phyloP scores from a whole-genome alignment of 1,140 invertebrate genomes.

The Drosophila ficusphila region DNA sequence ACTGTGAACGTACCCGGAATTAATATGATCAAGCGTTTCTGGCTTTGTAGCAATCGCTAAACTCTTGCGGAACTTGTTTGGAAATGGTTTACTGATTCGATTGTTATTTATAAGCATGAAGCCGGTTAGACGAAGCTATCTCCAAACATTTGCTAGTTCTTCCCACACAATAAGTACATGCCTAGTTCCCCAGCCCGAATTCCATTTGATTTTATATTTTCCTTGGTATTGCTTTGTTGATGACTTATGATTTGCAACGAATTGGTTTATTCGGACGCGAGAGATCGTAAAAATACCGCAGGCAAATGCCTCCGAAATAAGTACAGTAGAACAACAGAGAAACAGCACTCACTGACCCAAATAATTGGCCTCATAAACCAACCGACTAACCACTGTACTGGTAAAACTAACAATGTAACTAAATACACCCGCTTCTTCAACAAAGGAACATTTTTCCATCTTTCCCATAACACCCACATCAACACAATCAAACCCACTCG shows the following conservation, averaged over 20 bases:
- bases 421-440: slow-evolving; percentile 19
- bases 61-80: slow-evolving; percentile 20
- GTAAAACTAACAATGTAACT: slow-evolving; percentile 21
- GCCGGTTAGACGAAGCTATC: slow-evolving; percentile 21
- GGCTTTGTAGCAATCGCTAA: neutral
- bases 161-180: slow-evolving; percentile 20
- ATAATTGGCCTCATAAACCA: slow-evolving; percentile 22
- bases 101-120: slow-evolving; percentile 34
- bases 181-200: slow-evolving; percentile 13
- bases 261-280: slow-evolving; percentile 54
- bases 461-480: slow-evolving; percentile 10
- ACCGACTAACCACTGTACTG: slow-evolving; percentile 27
- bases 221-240: slow-evolving; percentile 36
- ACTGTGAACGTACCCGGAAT: neutral
- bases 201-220: slow-evolving; percentile 41
- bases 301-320: slow-evolving; percentile 21
- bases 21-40: slow-evolving; percentile 12
- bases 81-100: slow-evolving; percentile 22
- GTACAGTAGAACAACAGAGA: slow-evolving; percentile 21
- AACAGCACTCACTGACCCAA: slow-evolving; percentile 16
- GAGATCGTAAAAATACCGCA: neutral
- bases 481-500: slow-evolving; percentile 13
- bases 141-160: slow-evolving; percentile 17
- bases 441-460: slow-evolving; percentile 12
- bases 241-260: slow-evolving; percentile 47